A percentile compares a stretch with the other conserved stretches of the same genome.
phyloP scores from a whole-genome alignment of 2,797 vertebrate genomes.

The Sebastes steindachneri region DNA sequence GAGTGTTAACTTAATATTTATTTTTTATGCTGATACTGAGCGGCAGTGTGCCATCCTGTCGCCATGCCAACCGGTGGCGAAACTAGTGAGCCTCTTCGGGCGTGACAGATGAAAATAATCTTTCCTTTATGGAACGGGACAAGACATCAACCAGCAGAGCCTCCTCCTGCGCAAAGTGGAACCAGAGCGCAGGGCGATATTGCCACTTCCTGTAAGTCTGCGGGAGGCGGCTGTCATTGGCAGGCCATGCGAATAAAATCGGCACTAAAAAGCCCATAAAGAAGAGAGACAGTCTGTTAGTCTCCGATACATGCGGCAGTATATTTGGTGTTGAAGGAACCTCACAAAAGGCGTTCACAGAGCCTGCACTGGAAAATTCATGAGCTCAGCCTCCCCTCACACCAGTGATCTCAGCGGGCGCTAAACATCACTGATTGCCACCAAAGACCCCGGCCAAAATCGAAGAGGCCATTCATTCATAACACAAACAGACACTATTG shows the following conservation, averaged over 20 bases:
- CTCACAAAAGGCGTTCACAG: conserved; percentile 53
- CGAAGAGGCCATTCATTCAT: conserved; percentile 56
- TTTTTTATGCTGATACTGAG: conserved; percentile 12
- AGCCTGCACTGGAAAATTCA: conserved; percentile 57
- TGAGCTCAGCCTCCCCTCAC: conserved; percentile 57
- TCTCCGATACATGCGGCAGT: conserved; percentile 19
- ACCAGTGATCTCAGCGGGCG: conserved; percentile 65
- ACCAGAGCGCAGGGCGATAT: conserved; percentile 57
- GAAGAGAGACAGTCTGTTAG: conserved; percentile 50
- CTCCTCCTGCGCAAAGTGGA: conserved; percentile 58
- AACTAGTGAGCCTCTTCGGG: conserved; percentile 34
- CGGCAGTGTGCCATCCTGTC: conserved; percentile 47
- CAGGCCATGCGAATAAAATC: conserved; percentile 67
- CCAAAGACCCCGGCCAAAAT: conserved; percentile 54
- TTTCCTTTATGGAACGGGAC: conserved; percentile 57
- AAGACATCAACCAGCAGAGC: conserved; percentile 53
- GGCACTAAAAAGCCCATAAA: conserved; percentile 59
- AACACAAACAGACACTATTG: conserved; percentile 40
- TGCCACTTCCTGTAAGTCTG: conserved; percentile 64
- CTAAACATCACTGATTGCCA: conserved; percentile 61
- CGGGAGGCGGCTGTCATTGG: conserved; percentile 59
- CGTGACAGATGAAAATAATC: conserved; percentile 64
- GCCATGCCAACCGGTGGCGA: conserved; percentile 63
- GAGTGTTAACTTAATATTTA: conserved; percentile 41
- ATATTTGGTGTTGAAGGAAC: conserved; percentile 44